Conservation (phyloP, 2,113 vertebrate species). For the Mirounga angustirostris region DNA sequence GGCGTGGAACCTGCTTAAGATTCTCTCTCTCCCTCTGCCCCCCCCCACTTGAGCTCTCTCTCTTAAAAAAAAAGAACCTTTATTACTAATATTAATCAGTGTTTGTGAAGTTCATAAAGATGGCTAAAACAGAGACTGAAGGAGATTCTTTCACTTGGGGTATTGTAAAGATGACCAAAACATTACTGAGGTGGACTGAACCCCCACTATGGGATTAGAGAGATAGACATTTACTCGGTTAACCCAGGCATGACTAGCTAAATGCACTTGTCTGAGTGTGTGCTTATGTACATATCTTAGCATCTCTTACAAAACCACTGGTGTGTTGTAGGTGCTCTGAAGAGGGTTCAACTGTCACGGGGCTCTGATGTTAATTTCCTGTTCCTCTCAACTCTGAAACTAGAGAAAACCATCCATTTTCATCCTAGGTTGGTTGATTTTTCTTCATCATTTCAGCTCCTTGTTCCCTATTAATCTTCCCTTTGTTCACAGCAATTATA, state of each 20-base stretch:
- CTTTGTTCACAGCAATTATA: not conserved
- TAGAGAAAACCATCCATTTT: not conserved
- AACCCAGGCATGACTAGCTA: fast-evolving
- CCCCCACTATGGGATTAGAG: not conserved
- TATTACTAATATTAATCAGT: not conserved
- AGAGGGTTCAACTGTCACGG: fast-evolving
- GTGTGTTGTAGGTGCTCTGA: not conserved
- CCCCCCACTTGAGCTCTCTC: not conserved
- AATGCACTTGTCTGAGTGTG: too few species aligned
- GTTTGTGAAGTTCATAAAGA: not conserved
- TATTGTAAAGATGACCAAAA: not conserved
- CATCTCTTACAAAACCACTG: not conserved
- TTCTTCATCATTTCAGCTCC: not conserved
- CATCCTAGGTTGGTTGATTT: not conserved
- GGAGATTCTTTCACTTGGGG: not conserved
- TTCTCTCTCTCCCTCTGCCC: not conserved
- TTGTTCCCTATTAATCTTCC: not conserved
- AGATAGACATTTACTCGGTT: not conserved
- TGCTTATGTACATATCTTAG: not conserved
- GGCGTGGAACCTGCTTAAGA: not conserved
- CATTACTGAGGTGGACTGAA: not conserved
- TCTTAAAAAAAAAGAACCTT: not conserved
- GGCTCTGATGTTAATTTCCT: not conserved
- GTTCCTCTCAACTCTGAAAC: not conserved
- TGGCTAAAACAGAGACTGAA: not conserved